Conservation (phyloP, 2,797 vertebrate genomes). For the Xiphorhynchus erythropygius region DNA sequence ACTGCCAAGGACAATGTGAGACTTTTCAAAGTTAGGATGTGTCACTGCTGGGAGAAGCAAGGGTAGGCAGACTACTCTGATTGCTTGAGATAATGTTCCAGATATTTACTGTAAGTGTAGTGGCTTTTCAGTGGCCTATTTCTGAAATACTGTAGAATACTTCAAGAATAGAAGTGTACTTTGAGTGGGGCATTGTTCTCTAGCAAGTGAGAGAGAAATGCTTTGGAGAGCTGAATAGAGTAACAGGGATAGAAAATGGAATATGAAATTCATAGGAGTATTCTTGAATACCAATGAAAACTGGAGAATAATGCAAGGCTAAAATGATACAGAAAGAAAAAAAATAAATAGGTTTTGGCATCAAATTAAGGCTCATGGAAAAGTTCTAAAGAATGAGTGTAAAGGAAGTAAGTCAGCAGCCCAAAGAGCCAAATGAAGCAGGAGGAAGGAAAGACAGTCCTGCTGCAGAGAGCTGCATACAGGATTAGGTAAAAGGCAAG, state of each 20-base stretch:
- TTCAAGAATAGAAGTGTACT: slow-evolving; percentile 49
- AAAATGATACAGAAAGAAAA: slow-evolving; percentile 31
- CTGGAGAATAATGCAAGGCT: slow-evolving; percentile 15
- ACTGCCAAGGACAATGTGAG: neutral
- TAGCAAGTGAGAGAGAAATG: slow-evolving; percentile 23
- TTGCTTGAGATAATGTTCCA: slow-evolving; percentile 48
- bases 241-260: slow-evolving; percentile 38
- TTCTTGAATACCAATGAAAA: slow-evolving; percentile 55
- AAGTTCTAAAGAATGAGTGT: slow-evolving; percentile 10
- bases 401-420: neutral
- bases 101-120: slow-evolving; percentile 40
- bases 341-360: slow-evolving; percentile 35
- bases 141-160: slow-evolving; percentile 47
- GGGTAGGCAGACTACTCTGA: slow-evolving; percentile 43
- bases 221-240: slow-evolving; percentile 44
- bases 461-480: neutral
- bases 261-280: slow-evolving; percentile 36
- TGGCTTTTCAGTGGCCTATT: slow-evolving; percentile 53
- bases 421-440: neutral
- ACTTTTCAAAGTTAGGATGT: slow-evolving; percentile 5
- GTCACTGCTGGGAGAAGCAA: slow-evolving; percentile 43
- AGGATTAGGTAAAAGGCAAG: neutral
- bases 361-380: slow-evolving; percentile 8
- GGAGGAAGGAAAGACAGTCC: neutral
- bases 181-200: slow-evolving; percentile 62